Base-by-base conservation (phyloP, 2,888 invertebrate species). In the Chymomyza amoena region DNA sequence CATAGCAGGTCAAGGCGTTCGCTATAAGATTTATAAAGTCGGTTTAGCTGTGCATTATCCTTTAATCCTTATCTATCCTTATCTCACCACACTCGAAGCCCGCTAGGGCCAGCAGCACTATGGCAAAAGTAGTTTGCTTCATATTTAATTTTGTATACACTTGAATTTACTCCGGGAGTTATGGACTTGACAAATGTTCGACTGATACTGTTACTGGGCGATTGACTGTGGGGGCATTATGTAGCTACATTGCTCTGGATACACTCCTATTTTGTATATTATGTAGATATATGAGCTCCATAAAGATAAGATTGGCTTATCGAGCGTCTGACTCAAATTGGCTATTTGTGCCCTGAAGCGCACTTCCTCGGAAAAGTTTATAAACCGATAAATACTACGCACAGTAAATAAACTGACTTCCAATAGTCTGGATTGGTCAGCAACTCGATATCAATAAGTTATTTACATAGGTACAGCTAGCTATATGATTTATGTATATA, bases 61-160 rank as follows among this genome's bases (percentile, higher is more conserved):
- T 61, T 39, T 6, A 7, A 18, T 0, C 50, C 39, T 45, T 0
- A 15, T 9, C 16, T 18, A 18, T 4, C 0, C 0, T 5, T 18
- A 1, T 16, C 76, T 84, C 62, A 88, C 87, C 84, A 13, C 80
- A 60, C 62, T 80, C 77, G 9, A 78, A 36, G n/a, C 68, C 69
- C 9, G 79, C 59, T 65, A 82, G 73, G 5, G 72, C 72, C 54
- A 78, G 68, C 6, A 81, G 60, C n/a, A 77, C 69, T 4, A 73
- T 28, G 63, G 69, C 70, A 61, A 79, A 66, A 61, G 75, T 69
- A 5, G 74, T 18, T 68, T 82, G 79, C 61, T 59, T 77, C 73
- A 89, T 89, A 45, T 71, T 70, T 69, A 16, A 4, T 54, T n/a
- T 7, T 10, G 13, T 13, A 6, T 45, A 45, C 13, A 13, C 13